A percentile compares a stretch with the other conserved stretches of the same genome.
phyloP scores from a whole-genome alignment of 2,113 vertebrate species.

The Nesogale talazaci region DNA sequence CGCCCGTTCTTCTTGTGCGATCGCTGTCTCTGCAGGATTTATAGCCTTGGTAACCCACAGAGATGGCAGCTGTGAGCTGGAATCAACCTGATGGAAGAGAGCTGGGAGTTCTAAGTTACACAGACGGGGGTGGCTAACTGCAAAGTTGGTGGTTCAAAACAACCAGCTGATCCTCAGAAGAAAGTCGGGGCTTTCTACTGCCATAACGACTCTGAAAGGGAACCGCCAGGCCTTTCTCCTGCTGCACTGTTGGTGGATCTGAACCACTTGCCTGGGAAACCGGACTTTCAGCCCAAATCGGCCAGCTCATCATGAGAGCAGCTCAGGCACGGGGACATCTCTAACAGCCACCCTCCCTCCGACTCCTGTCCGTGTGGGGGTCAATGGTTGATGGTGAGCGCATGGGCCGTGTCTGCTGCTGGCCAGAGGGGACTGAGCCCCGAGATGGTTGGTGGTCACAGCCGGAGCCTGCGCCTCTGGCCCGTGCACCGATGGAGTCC shows the following conservation, averaged over 20 bases:
- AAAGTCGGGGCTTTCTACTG: no score
- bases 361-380: not conserved
- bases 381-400: not conserved
- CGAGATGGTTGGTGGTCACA: accelerated
- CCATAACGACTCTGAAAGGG: not conserved
- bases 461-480: not conserved
- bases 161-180: no score
- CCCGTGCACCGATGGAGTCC: not conserved
- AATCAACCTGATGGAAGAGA: no score
- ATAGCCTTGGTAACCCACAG: no score
- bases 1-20: not conserved
- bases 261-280: not conserved
- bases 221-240: not conserved
- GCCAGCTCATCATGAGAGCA: no score
- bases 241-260: not conserved
- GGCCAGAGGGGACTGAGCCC: not conserved
- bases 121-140: no score
- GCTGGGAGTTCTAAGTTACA: no score
- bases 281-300: not conserved
- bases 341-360: no score
- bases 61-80: no score
- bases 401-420: accelerated
- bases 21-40: not conserved
- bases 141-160: no score
- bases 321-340: not conserved